Base-by-base conservation (phyloP, 1,140 invertebrate genomes). In the Thrips palmi region DNA sequence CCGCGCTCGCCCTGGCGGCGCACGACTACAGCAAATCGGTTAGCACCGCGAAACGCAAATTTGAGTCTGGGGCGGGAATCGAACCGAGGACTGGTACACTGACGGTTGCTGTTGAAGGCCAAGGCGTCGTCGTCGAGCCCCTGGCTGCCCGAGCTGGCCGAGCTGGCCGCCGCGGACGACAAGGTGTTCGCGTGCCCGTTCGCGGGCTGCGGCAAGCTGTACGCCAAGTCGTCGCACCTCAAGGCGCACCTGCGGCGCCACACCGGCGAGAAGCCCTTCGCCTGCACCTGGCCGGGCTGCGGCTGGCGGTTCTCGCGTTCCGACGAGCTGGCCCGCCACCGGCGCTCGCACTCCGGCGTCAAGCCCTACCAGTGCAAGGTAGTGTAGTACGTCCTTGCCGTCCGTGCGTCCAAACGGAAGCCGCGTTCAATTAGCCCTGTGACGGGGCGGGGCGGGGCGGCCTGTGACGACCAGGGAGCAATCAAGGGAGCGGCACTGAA, bases 191-290 rank as follows among this genome's bases (percentile, higher is more conserved):
- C 55, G 15, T 74, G 71, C 44, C 56, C 57, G 0, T 68, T 68
- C 45, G 8, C 24, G 3, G 45, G 44, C n/a, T 51, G 50, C 40
- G 41, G 33, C n/a, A 48, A 83, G 57, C 57, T 79, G 1, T 96
- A 97, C 49, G 84, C 86, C 34, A 96, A 96, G 56, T 77, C 81
- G 14, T 89, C 85, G 8, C 88, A 94, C 56, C 65, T 96, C 15
- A 91, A 93, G 52, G 88, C 91, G 2, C 92, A 97, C 53, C 56
- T 93, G 33, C 65, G 91, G 2, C 68, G 91, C 8, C 91, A 96
- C 57, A 85, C 88, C 1, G 91, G 89, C 1, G 88, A 94, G 57
- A 94, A 94, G 52, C 91, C 91, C 0, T 97, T 94, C 51, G 63
- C 64, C 3, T 84, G 79, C 53, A 81, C 76, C 31, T 96, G 89